phyloP scores from a whole-genome alignment of 2,113 vertebrate species.

The Enhydra lutris region DNA sequence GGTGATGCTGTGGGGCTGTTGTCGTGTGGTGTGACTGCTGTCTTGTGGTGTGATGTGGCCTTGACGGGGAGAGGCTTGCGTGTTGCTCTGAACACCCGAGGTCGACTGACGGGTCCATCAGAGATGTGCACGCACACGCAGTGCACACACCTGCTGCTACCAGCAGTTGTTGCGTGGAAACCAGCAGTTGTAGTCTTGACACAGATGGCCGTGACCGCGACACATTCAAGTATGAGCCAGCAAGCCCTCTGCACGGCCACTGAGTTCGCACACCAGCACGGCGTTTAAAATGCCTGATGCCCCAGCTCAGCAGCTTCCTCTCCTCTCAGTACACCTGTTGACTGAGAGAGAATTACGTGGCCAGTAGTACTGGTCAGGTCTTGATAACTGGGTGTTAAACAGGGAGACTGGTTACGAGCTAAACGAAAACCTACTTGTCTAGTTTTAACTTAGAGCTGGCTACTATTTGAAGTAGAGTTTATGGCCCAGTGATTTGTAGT shows the following conservation, averaged over 20 bases:
- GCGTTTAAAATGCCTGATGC: neutral
- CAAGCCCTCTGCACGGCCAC: neutral
- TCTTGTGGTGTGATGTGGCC: fast-evolving
- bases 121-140: neutral
- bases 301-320: neutral
- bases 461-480: conserved; percentile 65
- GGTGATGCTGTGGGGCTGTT: fast-evolving
- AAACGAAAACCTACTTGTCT: conserved; percentile 60
- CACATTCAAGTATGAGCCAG: neutral
- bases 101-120: neutral
- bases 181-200: conserved; percentile 19
- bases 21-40: too few relatives aligned
- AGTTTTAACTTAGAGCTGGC: conserved; percentile 46
- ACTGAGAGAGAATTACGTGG: neutral
- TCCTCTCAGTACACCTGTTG: neutral
- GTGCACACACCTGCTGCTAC: neutral
- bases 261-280: neutral
- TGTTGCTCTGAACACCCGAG: neutral
- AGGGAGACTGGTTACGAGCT: neutral
- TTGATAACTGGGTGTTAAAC: neutral
- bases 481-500: neutral
- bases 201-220: neutral
- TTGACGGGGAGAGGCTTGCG: fast-evolving
- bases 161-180: conserved; percentile 48
- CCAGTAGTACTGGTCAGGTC: neutral